Evolutionary conservation across 2,113 vertebrate genomes (phyloP).

Genomic region (Phainopepla nitens): DNA sequence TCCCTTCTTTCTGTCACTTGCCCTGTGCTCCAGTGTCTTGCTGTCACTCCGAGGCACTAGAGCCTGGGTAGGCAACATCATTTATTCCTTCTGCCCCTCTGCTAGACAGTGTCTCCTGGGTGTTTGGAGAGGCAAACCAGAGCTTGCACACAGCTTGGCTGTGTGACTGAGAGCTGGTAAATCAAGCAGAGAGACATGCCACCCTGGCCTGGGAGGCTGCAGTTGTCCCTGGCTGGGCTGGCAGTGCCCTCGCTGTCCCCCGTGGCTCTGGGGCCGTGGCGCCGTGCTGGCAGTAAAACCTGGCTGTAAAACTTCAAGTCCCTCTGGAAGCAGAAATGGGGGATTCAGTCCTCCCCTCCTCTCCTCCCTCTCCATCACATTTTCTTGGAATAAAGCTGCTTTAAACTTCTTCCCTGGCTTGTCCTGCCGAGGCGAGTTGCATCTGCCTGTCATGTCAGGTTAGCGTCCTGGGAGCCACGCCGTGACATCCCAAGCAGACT

Average conservation of each 20-base stretch:
- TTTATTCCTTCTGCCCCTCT: neutral
- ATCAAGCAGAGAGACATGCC: neutral
- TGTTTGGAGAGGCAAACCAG: neutral
- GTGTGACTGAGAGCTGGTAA: neutral
- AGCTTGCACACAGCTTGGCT: neutral
- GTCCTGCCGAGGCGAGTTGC: constrained; percentile 18
- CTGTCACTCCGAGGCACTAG: neutral
- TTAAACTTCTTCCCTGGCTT: constrained; percentile 7
- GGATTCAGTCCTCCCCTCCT: neutral
- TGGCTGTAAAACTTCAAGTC: neutral
- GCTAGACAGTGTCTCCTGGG: neutral
- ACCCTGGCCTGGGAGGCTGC: neutral
- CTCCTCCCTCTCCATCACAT: neutral
- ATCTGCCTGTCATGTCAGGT: constrained; percentile 59
- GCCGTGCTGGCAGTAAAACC: neutral
- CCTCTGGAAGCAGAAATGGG: neutral
- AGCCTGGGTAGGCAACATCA: neutral
- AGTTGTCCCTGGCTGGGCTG: neutral
- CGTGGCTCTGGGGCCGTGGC: neutral
- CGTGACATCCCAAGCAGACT: constrained; percentile 34
- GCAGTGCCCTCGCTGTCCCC: fast-evolving
- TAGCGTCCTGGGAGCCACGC: constrained; percentile 22
- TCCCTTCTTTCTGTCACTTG: neutral
- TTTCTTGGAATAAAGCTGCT: constrained; percentile 37
- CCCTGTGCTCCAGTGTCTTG: neutral